These are phyloP conservation scores for Cotesia glomerata DNA, from an alignment of 1,140 invertebrate genomes.

Conservation along the genomic window DNA sequence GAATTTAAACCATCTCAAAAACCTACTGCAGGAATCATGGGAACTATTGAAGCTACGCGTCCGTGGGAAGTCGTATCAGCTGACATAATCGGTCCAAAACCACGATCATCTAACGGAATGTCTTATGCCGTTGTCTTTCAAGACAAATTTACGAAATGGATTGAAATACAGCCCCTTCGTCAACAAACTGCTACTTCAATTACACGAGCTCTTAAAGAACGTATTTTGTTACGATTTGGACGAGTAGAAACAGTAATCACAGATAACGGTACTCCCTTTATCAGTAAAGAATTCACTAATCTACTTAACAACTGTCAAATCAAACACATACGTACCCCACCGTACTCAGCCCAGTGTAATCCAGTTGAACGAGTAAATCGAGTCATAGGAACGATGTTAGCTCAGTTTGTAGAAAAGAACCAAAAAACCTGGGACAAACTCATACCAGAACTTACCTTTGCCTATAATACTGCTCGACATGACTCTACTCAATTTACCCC, in stretches of 20 bases:
- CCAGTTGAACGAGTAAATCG: constrained; percentile 24
- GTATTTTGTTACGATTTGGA: constrained; percentile 44
- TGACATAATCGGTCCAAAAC: too few species aligned
- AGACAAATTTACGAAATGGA: constrained; percentile 31
- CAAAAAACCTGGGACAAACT: too few species aligned
- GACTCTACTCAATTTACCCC: too few species aligned
- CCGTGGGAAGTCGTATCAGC: constrained; percentile 7
- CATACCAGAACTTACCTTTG: too few species aligned
- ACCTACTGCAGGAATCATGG: neutral
- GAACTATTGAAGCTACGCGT: neutral
- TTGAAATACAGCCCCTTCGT: constrained; percentile 31
- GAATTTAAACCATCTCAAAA: neutral
- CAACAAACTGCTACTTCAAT: constrained; percentile 37
- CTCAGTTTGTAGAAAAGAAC: constrained; percentile 45
- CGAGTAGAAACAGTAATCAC: constrained; percentile 44
- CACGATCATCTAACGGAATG: too few species aligned
- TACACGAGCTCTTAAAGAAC: constrained; percentile 38
- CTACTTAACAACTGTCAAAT: too few species aligned
- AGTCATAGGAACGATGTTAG: constrained; percentile 21
- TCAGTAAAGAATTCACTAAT: constrained; percentile 32
- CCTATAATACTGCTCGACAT: too few species aligned
- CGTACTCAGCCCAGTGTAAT: constrained; percentile 53
- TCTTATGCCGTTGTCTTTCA: constrained; percentile 14
- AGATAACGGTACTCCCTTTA: constrained; percentile 59
- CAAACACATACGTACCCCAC: neutral